Conservation (phyloP, 1,140 invertebrate genomes). For the Hypsibius dujardini region DNA sequence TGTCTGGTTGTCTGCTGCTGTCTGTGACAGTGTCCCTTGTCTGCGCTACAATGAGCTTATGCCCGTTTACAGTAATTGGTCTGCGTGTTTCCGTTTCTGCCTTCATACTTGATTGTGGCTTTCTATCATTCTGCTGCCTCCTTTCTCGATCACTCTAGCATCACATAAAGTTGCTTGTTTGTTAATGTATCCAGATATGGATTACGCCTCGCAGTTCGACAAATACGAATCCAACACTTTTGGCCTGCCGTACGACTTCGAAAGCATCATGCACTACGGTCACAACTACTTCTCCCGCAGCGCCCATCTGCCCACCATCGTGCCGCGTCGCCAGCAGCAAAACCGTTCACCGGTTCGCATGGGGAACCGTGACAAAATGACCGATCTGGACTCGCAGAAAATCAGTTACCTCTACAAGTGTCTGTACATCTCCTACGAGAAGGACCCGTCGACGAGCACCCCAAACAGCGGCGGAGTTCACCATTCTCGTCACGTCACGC, state of each 20-base stretch:
- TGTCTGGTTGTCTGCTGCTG: too few relatives aligned
- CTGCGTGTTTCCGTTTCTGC: too few relatives aligned
- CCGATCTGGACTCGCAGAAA: background rate
- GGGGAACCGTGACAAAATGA: background rate
- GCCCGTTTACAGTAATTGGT: too few relatives aligned
- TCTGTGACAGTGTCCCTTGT: too few relatives aligned
- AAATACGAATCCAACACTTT: slow-evolving; percentile 2
- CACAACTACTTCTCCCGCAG: background rate
- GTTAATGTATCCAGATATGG: background rate
- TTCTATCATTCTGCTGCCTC: too few relatives aligned
- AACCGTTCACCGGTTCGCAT: background rate
- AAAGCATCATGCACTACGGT: slow-evolving; percentile 9
- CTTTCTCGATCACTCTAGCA: too few relatives aligned
- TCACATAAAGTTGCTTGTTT: background rate
- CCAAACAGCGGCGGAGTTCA: background rate
- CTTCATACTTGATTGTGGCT: too few relatives aligned
- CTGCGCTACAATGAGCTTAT: too few relatives aligned
- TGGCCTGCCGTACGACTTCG: background rate
- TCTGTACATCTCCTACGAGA: background rate
- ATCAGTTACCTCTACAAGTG: background rate
- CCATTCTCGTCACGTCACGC: too few relatives aligned
- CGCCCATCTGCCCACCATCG: slow-evolving; percentile 4
- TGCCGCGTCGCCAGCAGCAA: background rate
- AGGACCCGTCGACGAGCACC: background rate
- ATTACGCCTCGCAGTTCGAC: background rate